Evolutionary conservation across 2,797 vertebrate genomes (phyloP).

Genomic region (Lemur catta): DNA sequence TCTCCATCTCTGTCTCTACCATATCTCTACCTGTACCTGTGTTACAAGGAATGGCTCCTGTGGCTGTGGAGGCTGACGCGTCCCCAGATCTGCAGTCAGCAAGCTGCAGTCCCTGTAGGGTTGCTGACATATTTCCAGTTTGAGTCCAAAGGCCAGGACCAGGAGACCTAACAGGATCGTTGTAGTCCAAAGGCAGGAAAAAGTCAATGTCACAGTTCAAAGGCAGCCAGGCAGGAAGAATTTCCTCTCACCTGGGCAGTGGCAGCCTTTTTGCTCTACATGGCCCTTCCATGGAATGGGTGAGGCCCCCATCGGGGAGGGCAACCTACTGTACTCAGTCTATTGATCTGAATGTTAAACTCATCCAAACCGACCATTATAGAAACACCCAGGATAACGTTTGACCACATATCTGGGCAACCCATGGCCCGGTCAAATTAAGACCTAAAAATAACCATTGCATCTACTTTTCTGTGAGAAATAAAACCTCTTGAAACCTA

Average conservation of each 20-base stretch:
- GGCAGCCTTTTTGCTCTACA: not conserved
- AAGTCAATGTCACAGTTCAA: not conserved
- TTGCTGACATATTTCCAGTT: rapidly evolving
- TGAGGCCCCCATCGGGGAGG: rapidly evolving
- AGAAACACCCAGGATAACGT: not conserved
- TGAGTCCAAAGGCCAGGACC: not conserved
- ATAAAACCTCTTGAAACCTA: not conserved
- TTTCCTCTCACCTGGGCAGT: not conserved
- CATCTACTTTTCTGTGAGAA: not conserved
- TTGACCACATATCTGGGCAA: not conserved
- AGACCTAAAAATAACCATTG: not conserved
- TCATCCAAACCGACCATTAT: not conserved
- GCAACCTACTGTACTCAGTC: too few species aligned
- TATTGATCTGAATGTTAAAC: not conserved
- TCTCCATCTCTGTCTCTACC: not conserved
- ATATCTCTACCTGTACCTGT: not conserved
- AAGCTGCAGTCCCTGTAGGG: not conserved
- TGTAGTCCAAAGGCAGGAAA: not conserved
- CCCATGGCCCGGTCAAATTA: not conserved
- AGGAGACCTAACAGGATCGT: not conserved
- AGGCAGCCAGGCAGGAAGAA: not conserved
- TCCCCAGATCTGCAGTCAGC: not conserved
- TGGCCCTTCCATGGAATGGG: too few species aligned
- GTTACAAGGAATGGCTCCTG: not conserved
- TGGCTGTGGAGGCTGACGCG: not conserved